Base-by-base conservation (phyloP, 2,113 vertebrate species). In the Burhinus bistriatus region DNA sequence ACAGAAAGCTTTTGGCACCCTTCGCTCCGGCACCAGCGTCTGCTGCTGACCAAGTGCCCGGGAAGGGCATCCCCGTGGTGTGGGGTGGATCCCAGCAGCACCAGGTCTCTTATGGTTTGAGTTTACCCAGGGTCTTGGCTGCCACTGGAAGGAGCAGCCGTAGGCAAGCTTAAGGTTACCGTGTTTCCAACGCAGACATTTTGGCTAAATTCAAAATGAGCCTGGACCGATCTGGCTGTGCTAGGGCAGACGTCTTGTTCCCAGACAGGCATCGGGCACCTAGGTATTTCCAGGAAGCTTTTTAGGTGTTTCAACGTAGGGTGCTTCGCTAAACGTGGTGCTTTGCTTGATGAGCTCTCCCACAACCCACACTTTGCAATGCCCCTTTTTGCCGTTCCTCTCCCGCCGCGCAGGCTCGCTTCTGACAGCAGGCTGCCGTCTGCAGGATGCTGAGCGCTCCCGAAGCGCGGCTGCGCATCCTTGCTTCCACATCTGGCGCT, bases 101-200 rank as follows among this genome's bases (percentile, higher is more conserved):
- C 7, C 9, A 0, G 11, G 4, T 78, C 68, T 2, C 11, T 7
- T 15, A 2, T 0, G 59, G 4, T 14, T 9, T 42, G 72, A 13
- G 64, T 4, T 69, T 19, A 9, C 15, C 16, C n/a, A 3, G 20
- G 45, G 42, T 29, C 62, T 80, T 30, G 0, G 42, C 30, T 54
- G 15, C 9, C 42, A 4, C 22, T 3, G 72, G 59, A 20, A n/a
- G 38, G 62, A 80, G 32, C 32, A 68, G 71, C 57, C 36, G 2
- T 3, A n/a, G 34, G 27, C 27, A 6, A 27, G 4, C 14, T 47
- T 16, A 30, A 47, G n/a, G 5, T 14, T 15, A 4, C 18, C 2
- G 1, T 65, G 49, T 5, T 49, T 15, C 59, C 70, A 18, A 15
- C 11, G 3, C 0, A 4, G 69, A 7, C 2, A 1, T 80, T 86